These are phyloP conservation scores for Caerostris extrusa DNA, from an alignment of 1,140 invertebrate species.

Conservation along the genomic window DNA sequence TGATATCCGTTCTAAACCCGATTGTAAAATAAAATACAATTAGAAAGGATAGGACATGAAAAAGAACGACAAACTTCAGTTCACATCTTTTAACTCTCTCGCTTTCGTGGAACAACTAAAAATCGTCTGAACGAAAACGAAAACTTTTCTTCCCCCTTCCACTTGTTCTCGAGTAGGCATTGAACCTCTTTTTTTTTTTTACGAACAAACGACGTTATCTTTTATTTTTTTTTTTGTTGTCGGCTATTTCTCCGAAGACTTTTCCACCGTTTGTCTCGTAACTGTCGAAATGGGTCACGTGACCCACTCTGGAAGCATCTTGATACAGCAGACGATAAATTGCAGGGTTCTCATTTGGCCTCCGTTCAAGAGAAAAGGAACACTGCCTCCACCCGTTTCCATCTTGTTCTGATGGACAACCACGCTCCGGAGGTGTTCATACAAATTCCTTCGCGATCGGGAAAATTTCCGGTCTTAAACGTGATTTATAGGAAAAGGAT, in stretches of 20 bases:
- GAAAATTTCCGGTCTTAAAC: conserved; percentile 55
- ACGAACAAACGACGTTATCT: conserved; percentile 51
- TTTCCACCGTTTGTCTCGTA: conserved; percentile 42
- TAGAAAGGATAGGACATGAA: not conserved
- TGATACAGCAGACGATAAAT: conserved; percentile 68
- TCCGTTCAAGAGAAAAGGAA: not conserved
- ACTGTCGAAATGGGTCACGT: conserved; percentile 60
- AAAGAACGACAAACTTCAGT: not conserved
- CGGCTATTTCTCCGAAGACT: not conserved
- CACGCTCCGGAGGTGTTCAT: conserved; percentile 29
- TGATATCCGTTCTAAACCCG: not conserved
- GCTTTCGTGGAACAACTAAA: conserved; percentile 12
- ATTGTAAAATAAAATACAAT: conserved; percentile 20
- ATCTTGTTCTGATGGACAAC: conserved; percentile 55
- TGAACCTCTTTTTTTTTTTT: not conserved
- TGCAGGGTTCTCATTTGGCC: conserved; percentile 58
- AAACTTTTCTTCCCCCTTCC: not conserved
- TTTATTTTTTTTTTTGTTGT: conserved; percentile 35
- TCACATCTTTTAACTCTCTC: not conserved
- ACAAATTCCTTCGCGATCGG: conserved; percentile 2
- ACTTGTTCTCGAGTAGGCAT: conserved; percentile 49
- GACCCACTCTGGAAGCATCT: conserved; percentile 64
- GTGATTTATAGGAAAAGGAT: conserved; percentile 29
- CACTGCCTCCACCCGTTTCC: not conserved
- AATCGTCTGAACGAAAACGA: not conserved